Evolutionary conservation across 2,113 vertebrate species (phyloP), one percentile per base, ranked within the genome.

Genomic region (Scartelaos histophorus): DNA sequence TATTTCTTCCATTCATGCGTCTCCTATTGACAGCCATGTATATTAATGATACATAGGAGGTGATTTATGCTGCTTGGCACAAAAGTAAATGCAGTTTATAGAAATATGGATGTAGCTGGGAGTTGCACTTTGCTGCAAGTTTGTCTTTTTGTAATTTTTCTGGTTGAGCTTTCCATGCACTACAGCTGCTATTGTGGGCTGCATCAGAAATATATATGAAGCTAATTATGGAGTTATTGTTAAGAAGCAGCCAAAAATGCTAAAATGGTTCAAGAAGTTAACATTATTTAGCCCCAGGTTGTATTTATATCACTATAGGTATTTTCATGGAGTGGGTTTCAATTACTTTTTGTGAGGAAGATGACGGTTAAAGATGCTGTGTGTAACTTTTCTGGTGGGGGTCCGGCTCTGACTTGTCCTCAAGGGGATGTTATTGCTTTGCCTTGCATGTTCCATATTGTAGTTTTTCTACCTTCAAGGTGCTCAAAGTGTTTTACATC

Each of bases 1-100:
- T 92, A 93, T 93, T 92, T 94, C 90, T 92, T 92, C 92, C 87
- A 92, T 87, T 91, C 91, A 93, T 83, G 90, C 86, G 56, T 92
- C 91, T 87, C 86, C 91, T 91, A 93, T 94, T 93, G 92, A 92
- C 93, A 93, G 76, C 84, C 66, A 89, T 92, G 90, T 92, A 89
- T 93, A 93, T 92, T 92, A 93, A 93, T 91, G 91, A 89, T 83
- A 90, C 86, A 87, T 73, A 73, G 70, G 79, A 80, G 78, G 85
- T 90, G 92, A 94, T 94, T 93, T 94, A 94, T 93, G 90, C 74
- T 60, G 70, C 82, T 83, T 83, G 73, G 81, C 86, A 85, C 71
- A 85, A 71, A 87, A 83, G 82, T 92, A 91, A 92, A 90, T 87
- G 86, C 82, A 86, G 86, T 91, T 91, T 85, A 89, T 79, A 92